phyloP scores from a whole-genome alignment of 2,797 vertebrate genomes.

The Craterocephalus amniculus region DNA sequence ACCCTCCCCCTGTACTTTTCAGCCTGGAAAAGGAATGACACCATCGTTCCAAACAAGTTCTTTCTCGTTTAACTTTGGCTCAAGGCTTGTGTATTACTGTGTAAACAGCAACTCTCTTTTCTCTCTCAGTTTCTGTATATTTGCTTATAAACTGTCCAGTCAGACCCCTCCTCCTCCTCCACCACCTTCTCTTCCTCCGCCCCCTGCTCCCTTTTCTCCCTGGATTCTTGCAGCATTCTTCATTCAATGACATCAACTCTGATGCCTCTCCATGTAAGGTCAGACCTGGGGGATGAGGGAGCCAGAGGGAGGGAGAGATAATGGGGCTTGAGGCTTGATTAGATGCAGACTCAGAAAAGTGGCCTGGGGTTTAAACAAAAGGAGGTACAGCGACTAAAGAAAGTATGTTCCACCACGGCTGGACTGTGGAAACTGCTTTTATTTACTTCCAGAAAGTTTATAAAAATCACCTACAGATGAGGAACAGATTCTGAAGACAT shows the following conservation, averaged over 20 bases:
- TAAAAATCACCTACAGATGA: conserved; percentile 29
- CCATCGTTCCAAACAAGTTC: conserved; percentile 86
- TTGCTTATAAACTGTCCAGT: conserved; percentile 61
- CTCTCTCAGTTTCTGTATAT: conserved; percentile 55
- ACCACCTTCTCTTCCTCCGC: conserved; percentile 44
- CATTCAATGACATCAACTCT: conserved; percentile 87
- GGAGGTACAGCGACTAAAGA: conserved; percentile 38
- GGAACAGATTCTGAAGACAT: conserved; percentile 52
- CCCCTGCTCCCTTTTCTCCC: conserved; percentile 61
- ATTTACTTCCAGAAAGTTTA: conserved; percentile 15
- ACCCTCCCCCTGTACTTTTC: conserved; percentile 80
- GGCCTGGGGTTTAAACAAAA: conserved; percentile 56
- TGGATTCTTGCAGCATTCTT: conserved; percentile 88
- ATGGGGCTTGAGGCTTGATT: conserved; percentile 80
- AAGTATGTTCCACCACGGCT: conserved; percentile 21
- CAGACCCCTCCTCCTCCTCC: conserved; percentile 57
- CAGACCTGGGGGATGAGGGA: conserved; percentile 80
- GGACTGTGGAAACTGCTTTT: conserved; percentile 22
- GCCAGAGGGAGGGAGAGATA: conserved; percentile 77
- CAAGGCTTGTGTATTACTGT: conserved; percentile 75
- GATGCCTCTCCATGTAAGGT: conserved; percentile 89
- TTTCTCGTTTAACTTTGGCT: conserved; percentile 81
- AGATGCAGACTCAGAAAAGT: conserved; percentile 78
- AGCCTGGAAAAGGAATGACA: conserved; percentile 83
- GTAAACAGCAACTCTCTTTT: conserved; percentile 74